Percentiles rank a stretch among this genome's conserved stretches.
Evolutionary conservation across 2,113 vertebrate genomes (phyloP).

Genomic region (Phrynocephalus versicolor): DNA sequence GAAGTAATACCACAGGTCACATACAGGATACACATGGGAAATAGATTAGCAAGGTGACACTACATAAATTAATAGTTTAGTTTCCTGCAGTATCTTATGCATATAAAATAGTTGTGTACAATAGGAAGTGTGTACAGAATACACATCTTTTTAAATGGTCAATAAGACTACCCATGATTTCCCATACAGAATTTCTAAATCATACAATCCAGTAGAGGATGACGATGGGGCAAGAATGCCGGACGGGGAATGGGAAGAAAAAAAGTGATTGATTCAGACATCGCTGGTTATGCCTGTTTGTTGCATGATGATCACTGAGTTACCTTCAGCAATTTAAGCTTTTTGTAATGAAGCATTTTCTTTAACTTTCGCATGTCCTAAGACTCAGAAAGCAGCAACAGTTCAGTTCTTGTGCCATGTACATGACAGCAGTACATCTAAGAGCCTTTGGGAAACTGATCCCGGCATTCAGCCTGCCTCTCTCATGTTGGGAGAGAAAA

Average conservation of each 20-base stretch:
- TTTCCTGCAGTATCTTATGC: no score
- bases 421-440: not conserved
- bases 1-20: no score
- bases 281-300: not conserved
- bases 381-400: not conserved
- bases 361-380: not conserved
- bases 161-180: no score
- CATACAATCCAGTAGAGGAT: not conserved
- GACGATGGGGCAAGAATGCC: not conserved
- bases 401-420: not conserved
- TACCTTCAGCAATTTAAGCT: not conserved
- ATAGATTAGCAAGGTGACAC: no score
- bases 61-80: no score
- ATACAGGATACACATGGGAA: no score
- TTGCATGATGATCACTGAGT: not conserved
- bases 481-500: slow-evolving; percentile 43
- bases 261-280: not conserved
- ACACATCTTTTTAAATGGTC: no score
- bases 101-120: no score
- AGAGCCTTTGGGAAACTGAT: not conserved
- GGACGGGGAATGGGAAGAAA: not conserved
- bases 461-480: slow-evolving; percentile 27
- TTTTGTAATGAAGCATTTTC: not conserved
- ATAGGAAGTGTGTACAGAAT: no score
- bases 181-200: no score